These are phyloP conservation scores for Drosophila insularis DNA, from an alignment of 1,140 invertebrate genomes.

Conservation along the genomic window DNA sequence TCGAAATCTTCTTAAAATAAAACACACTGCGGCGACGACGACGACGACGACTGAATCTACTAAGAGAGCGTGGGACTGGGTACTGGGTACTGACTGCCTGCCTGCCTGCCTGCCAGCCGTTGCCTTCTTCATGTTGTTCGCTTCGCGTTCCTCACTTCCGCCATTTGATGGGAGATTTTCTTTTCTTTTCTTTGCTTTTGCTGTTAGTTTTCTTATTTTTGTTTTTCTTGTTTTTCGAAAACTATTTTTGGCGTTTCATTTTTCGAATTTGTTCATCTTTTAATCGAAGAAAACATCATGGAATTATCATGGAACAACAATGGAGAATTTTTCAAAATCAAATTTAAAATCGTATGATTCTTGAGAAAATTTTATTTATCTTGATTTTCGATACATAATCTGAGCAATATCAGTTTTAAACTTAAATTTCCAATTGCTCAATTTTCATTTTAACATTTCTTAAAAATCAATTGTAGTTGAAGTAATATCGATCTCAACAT, in stretches of 20 bases:
- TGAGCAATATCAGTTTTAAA: no score
- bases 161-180: constrained; percentile 53
- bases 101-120: constrained; percentile 13
- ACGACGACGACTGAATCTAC: constrained; percentile 10
- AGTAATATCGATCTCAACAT: neutral
- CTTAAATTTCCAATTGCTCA: no score
- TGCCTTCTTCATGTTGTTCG: constrained; percentile 28
- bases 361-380: neutral
- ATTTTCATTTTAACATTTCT: no score
- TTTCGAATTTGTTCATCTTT: constrained; percentile 34
- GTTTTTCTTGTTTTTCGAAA: constrained; percentile 45
- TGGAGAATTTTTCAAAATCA: neutral
- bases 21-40: constrained; percentile 50
- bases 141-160: constrained; percentile 63
- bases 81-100: neutral
- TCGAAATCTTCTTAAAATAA: constrained; percentile 77
- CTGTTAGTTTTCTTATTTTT: neutral
- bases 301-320: constrained; percentile 22
- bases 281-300: constrained; percentile 17
- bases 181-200: constrained; percentile 33
- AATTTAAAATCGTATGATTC: neutral
- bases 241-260: constrained; percentile 58
- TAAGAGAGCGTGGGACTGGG: constrained; percentile 45
- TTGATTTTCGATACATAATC: no score
- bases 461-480: no score